A percentile compares a stretch with the other conserved stretches of the same genome.
Conservation (phyloP, 2,888 invertebrate genomes). For the Pammene fasciana region DNA sequence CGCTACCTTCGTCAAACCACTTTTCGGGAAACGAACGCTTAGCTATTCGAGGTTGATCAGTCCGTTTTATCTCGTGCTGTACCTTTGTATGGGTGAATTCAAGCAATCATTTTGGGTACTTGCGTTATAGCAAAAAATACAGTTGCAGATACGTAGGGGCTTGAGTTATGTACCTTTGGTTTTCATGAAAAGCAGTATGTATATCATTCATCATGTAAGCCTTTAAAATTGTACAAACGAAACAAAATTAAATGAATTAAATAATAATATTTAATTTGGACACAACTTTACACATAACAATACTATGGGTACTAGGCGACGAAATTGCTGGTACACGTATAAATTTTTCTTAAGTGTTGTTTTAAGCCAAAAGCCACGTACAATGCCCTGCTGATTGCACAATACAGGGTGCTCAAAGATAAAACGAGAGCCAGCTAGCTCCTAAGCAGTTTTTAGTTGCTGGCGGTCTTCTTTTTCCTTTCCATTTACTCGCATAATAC, state of each 20-base stretch:
- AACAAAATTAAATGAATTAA: no score
- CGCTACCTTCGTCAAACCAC: conserved; percentile 78
- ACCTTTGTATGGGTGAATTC: conserved; percentile 46
- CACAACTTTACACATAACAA: no score
- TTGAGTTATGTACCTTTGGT: no score
- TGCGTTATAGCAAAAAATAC: not conserved
- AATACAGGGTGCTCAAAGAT: conserved; percentile 47
- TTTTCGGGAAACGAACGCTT: conserved; percentile 70
- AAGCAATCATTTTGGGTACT: conserved; percentile 39
- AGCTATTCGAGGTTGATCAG: conserved; percentile 70
- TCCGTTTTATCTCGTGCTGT: conserved; percentile 51
- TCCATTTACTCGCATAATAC: conserved; percentile 52
- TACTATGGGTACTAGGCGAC: not conserved
- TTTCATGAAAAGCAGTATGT: no score
- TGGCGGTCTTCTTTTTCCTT: conserved; percentile 51
- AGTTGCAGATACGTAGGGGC: no score
- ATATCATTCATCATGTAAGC: no score
- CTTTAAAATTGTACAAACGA: no score
- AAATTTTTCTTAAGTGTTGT: conserved; percentile 43
- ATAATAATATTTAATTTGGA: no score
- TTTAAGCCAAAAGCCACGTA: conserved; percentile 40
- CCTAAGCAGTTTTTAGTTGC: conserved; percentile 52
- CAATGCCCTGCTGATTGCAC: conserved; percentile 40
- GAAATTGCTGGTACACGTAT: conserved; percentile 13
- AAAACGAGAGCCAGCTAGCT: conserved; percentile 46